phyloP scores from a whole-genome alignment of 2,888 invertebrate genomes.

The Poecilus cupreus region DNA sequence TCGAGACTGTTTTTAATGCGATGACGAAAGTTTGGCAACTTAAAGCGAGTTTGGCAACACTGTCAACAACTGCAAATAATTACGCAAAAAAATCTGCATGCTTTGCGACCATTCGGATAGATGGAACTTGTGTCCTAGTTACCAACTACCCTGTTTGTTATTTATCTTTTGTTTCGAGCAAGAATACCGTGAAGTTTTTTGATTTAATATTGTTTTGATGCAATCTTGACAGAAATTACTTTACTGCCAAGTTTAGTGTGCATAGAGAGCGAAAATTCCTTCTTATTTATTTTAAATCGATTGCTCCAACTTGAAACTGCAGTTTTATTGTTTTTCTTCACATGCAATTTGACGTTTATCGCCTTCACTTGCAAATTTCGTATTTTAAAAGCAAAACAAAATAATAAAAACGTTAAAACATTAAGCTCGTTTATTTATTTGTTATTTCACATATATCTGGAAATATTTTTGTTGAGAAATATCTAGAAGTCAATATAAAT shows the following conservation, averaged over 20 bases:
- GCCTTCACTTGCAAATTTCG: slow-evolving; percentile 4
- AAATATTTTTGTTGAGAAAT: background rate
- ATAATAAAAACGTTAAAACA: background rate
- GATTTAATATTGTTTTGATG: slow-evolving; percentile 34
- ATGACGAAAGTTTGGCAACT: slow-evolving; percentile 1
- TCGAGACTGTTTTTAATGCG: background rate
- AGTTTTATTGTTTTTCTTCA: slow-evolving; percentile 20
- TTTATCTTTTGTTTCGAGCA: slow-evolving; percentile 6
- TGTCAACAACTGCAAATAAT: slow-evolving; percentile 23
- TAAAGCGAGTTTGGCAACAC: background rate
- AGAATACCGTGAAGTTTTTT: background rate
- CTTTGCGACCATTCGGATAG: slow-evolving; percentile 2
- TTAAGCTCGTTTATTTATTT: background rate
- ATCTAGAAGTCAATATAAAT: slow-evolving; percentile 5
- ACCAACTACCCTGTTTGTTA: background rate
- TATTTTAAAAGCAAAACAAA: background rate
- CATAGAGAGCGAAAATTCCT: background rate
- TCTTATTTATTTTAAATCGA: slow-evolving; percentile 26
- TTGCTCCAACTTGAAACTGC: slow-evolving; percentile 3
- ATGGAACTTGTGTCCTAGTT: slow-evolving; percentile 17
- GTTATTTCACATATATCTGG: background rate
- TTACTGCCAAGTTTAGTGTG: background rate
- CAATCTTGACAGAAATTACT: slow-evolving; percentile 27
- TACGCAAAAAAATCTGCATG: slow-evolving; percentile 14
- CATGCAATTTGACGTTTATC: slow-evolving; percentile 22